These are phyloP conservation scores for Psittacula echo DNA, from an alignment of 2,797 vertebrate genomes.

Conservation along the genomic window DNA sequence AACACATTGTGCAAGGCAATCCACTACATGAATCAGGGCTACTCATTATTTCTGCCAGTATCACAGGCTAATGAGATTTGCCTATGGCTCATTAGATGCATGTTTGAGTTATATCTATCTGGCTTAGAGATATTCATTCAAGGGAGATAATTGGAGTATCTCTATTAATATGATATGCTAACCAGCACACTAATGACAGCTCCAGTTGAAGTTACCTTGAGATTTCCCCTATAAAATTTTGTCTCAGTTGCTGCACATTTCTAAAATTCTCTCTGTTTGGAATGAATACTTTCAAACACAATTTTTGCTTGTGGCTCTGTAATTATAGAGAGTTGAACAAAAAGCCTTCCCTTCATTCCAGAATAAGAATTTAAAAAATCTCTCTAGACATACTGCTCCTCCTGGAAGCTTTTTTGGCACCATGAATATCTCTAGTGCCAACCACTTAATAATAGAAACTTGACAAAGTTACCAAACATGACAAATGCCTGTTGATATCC, in stretches of 20 bases:
- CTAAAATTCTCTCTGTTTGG: not conserved
- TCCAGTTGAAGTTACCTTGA: constrained; percentile 10
- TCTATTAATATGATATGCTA: constrained; percentile 13
- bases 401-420: not conserved
- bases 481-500: not conserved
- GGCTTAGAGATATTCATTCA: not conserved
- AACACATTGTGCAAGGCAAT: not conserved
- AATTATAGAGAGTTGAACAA: constrained; percentile 11
- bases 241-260: not conserved
- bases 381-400: not conserved
- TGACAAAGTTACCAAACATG: not conserved
- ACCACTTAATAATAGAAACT: not conserved
- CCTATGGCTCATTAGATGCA: constrained; percentile 43
- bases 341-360: not conserved
- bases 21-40: not conserved
- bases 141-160: constrained; percentile 14
- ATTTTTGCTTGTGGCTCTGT: not conserved
- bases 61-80: constrained; percentile 58
- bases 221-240: not conserved
- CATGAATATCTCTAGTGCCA: not conserved
- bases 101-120: constrained; percentile 2
- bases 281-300: not conserved
- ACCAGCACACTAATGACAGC: not conserved
- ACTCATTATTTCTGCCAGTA: constrained; percentile 37
- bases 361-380: not conserved